phyloP scores from a whole-genome alignment of 2,797 vertebrate genomes.

The Xiphophorus birchmanni region DNA sequence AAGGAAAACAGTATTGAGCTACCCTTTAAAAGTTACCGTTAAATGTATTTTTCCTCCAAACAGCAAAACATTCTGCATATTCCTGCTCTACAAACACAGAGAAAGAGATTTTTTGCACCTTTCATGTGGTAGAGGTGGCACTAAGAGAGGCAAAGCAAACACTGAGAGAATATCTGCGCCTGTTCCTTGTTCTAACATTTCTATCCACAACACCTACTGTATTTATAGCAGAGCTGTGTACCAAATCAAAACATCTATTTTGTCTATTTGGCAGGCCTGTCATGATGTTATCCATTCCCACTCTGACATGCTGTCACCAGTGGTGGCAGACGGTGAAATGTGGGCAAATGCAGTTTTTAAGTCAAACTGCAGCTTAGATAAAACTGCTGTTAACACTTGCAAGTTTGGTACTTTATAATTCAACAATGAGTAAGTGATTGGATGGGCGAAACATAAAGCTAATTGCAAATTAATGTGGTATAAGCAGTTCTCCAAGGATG shows the following conservation, averaged over 20 bases:
- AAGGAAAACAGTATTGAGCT: slow-evolving; percentile 29
- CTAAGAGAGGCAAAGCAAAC: slow-evolving; percentile 41
- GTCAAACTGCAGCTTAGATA: slow-evolving; percentile 27
- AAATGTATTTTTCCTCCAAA: slow-evolving; percentile 27
- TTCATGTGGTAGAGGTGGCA: slow-evolving; percentile 38
- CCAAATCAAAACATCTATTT: slow-evolving; percentile 62
- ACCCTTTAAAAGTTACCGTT: neutral
- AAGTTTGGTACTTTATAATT: neutral
- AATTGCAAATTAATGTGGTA: neutral
- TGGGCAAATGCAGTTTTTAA: slow-evolving; percentile 41
- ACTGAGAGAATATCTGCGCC: slow-evolving; percentile 23
- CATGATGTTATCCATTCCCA: slow-evolving; percentile 42
- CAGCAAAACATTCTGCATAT: slow-evolving; percentile 24
- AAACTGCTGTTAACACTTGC: neutral
- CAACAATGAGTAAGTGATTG: neutral
- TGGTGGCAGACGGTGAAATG: slow-evolving; percentile 43
- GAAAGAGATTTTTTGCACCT: slow-evolving; percentile 28
- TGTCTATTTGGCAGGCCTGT: slow-evolving; percentile 58
- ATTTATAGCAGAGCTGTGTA: slow-evolving; percentile 54
- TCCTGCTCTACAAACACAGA: slow-evolving; percentile 19
- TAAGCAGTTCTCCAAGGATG: slow-evolving; percentile 19
- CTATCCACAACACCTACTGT: slow-evolving; percentile 26
- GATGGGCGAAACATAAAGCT: neutral
- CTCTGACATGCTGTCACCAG: slow-evolving; percentile 53
- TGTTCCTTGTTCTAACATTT: slow-evolving; percentile 35